Base-by-base conservation (phyloP, 1,140 invertebrate species). In the Sminthurinus signatus region DNA sequence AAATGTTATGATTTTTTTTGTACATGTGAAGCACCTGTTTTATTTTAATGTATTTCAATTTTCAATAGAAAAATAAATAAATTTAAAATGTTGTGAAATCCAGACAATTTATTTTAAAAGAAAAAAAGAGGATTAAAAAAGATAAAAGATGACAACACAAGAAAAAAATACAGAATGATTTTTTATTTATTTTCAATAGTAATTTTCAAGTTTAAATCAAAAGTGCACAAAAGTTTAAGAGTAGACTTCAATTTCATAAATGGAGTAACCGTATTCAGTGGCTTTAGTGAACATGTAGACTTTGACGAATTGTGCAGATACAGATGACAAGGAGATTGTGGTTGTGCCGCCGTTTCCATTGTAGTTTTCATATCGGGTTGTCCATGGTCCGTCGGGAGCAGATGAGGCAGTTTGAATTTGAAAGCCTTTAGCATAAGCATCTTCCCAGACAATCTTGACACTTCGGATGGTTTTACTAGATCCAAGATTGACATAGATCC, bases 301-400 rank as follows among this genome's bases (percentile, higher is more conserved):
- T 39, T 65, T 65, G 8, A 65, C 58, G 29, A 36, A 65, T 43
- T 57, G 36, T 17, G 57, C 50, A 17, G 2, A 27, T 0, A 28
- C 15, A 19, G 57, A 14, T 0, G n/a, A 1, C 14, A 65, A 15
- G 17, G 28, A 23, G 19, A 65, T 55, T 12, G 42, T 55, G 10
- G 42, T 28, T 3, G n/a, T 28, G 5, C 64, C 64, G 29, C 64
- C 64, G 1, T 46, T n/a, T 23, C 48, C 64, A 19, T 61, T 48
- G 43, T 65, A 65, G 19, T 65, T 55, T 56, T 65, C 64, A 23
- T 65, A 31, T 8, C 60, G 57, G 21, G 64, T 65, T 0, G 57
- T 60, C 64, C 64, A 65, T 23, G 48, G 4, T 0, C 8, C 51
- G 1, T 52, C 56, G 4, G 4, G 19, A 27, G 19, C 5, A 39